Evolutionary conservation across 1,140 invertebrate species (phyloP), one percentile per base, ranked within the genome.

Genomic region (Caenorhabditis brenneri): DNA sequence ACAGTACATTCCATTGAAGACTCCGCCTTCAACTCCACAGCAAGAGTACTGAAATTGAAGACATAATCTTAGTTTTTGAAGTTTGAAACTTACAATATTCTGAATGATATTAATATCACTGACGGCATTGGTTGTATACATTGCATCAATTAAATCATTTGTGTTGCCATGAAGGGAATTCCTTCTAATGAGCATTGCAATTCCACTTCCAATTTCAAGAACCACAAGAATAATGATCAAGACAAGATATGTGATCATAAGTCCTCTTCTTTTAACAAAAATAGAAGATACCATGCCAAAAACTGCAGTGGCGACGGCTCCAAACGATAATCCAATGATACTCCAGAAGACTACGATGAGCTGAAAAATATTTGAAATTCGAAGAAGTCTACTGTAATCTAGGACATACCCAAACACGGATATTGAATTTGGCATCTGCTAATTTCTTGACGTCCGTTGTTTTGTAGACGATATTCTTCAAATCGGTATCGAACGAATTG

Each of bases 211-310:
- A 42, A 74, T 74, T 42, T 74, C 33, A 3, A 74, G 36, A 1
- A 46, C n/a, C 42, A 42, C 36, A 9, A 74, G 22, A 27, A 74
- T 15, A 42, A 42, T 42, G 9, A 74, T 74, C 19, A 74, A n/a
- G 12, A 74, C 36, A 31, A 74, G 65, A 74, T 74, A 74, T 33
- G 65, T 42, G 19, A 74, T 74, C 33, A 74, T 74, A 24, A 74
- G n/a, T 74, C 65, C 65, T 24, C 36, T 39, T 42, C 36, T 12
- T 24, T 74, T 74, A 1, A 10, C 7, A 3, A 16, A 42, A 74
- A 74, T n/a, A 46, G 36, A 42, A 10, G 65, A 74, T n/a, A 74
- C 24, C 65, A 74, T 74, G 42, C 65, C 65, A 7, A 74, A 74
- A 46, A 74, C 3, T 12, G 65, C 36, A 33, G 36, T 74, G 36